phyloP scores from a whole-genome alignment of 2,888 invertebrate species.

The Deroplatys truncata region DNA sequence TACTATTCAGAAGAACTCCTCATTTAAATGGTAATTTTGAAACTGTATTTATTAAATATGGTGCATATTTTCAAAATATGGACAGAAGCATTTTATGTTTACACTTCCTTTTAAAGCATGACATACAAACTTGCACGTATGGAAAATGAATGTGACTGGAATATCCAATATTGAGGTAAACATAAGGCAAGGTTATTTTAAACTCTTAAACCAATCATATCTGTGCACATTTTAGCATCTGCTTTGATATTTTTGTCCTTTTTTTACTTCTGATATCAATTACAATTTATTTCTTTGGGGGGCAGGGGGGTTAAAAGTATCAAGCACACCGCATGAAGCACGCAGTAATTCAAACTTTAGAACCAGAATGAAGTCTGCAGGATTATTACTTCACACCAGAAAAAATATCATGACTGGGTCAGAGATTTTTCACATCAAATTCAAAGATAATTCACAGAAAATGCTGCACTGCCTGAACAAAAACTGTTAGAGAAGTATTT shows the following conservation, averaged over 20 bases:
- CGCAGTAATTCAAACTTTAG: not conserved
- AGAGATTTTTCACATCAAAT: not conserved
- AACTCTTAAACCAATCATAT: not conserved
- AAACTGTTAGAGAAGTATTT: not conserved
- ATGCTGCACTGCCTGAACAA: not conserved
- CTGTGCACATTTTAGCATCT: too few species aligned
- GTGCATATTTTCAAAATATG: not conserved
- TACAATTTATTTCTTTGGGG: not conserved
- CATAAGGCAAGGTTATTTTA: not conserved
- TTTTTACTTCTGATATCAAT: not conserved
- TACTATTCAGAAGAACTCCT: too few species aligned
- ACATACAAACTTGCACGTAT: not conserved
- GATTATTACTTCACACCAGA: not conserved
- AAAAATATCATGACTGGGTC: not conserved
- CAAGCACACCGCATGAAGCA: not conserved
- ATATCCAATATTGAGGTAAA: not conserved
- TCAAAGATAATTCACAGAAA: not conserved
- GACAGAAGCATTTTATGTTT: not conserved
- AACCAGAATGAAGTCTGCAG: not conserved
- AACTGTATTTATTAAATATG: not conserved
- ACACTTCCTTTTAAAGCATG: not conserved
- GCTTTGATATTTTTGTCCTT: too few species aligned
- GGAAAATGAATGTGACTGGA: not conserved
- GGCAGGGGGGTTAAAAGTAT: not conserved
- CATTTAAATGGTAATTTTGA: not conserved